Base-by-base conservation (phyloP, 2,797 vertebrate species). In the Melanotaenia pygmaea region DNA sequence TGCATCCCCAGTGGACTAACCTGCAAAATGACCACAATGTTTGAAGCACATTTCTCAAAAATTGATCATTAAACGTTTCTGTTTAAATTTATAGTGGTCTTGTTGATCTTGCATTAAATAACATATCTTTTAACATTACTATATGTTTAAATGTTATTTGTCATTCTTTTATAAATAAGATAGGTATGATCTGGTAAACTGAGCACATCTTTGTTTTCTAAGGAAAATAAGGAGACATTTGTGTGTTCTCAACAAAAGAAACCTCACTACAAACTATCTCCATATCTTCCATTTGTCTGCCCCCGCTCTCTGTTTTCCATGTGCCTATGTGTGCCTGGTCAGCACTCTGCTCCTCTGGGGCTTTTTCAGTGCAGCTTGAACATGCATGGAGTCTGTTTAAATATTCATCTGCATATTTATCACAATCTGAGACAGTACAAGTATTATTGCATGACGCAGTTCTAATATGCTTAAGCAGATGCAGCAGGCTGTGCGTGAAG, bases 191-290 rank as follows among this genome's bases (percentile, higher is more conserved):
- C 50, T 45, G 62, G 70, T 84, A 81, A 78, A 69, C 76, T 73
- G 74, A 82, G 76, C 57, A 77, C 79, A 86, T 89, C 80, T 86
- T 90, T 64, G 67, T 73, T 86, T 90, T 89, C 88, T 89, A 74
- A 86, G 80, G 72, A 81, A 70, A 64, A 76, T 54, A 69, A 76
- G 69, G 59, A 90, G 78, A 79, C 6, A 13, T 77, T 54, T 66
- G 70, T 63, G 68, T 79, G 84, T 70, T 71, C 76, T 72, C 34
- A 11, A 82, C 83, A 83, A 82, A 85, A 89, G 68, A 66, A 80
- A 74, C 59, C 66, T 89, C 77, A 87, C 87, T 85, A 89, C 75
- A 84, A 81, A 80, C 79, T 63, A 70, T 83, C 73, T 79, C 53
- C 67, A 24, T 65, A 79, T 83, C 70, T 56, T 79, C 72, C 73